A percentile compares a stretch with the other conserved stretches of the same genome.
phyloP scores from a whole-genome alignment of 2,113 vertebrate species.

The Zosterops japonicus region DNA sequence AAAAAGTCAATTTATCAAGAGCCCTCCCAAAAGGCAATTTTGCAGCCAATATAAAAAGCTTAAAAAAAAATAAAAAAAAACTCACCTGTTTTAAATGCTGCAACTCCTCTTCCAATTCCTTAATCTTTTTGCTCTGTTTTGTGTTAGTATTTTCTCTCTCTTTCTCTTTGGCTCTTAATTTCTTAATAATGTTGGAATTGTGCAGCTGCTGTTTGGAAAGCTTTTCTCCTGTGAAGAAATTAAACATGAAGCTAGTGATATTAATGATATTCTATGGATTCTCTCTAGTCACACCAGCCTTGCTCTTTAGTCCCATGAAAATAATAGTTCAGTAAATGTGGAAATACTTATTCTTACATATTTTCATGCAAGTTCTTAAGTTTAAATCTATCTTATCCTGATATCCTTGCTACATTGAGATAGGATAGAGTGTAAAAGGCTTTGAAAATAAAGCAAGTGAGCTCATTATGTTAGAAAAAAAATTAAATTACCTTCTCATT shows the following conservation, averaged over 20 bases:
- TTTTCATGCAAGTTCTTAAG: background rate
- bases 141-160: slow-evolving; percentile 82
- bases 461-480: background rate
- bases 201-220: slow-evolving; percentile 97
- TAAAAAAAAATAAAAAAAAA: background rate
- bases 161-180: slow-evolving; percentile 92
- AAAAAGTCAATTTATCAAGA: background rate
- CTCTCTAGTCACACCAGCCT: background rate
- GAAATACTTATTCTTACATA: background rate
- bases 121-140: slow-evolving; percentile 89
- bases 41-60: background rate
- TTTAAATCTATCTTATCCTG: background rate
- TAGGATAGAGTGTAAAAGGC: background rate
- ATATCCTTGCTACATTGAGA: background rate
- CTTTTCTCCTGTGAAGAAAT: slow-evolving; percentile 86
- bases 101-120: slow-evolving; percentile 90
- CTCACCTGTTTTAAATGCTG: slow-evolving; percentile 88
- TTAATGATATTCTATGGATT: background rate
- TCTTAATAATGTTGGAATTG: slow-evolving; percentile 97
- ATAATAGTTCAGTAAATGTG: background rate
- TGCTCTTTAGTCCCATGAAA: background rate
- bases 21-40: background rate
- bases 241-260: background rate
- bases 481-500: background rate
- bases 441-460: background rate